Evolutionary conservation across 2,888 invertebrate species (phyloP).

Genomic region (Orthonychiurus folsomi): DNA sequence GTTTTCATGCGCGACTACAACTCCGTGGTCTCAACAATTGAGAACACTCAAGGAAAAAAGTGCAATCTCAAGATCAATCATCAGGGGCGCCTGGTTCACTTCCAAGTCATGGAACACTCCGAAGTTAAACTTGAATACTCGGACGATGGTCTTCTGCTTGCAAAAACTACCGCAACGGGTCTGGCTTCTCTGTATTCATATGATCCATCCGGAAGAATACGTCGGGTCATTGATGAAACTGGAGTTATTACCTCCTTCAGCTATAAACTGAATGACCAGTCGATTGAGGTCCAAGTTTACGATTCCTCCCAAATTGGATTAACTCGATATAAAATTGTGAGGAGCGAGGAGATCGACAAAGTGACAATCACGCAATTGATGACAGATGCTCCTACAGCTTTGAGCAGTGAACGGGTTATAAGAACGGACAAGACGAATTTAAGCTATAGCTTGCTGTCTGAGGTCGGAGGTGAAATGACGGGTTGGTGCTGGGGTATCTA

Average conservation of each 20-base stretch:
- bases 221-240: constrained; percentile 44
- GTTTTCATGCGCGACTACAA: constrained; percentile 85
- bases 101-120: constrained; percentile 74
- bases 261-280: constrained; percentile 31
- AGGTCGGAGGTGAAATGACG: constrained; percentile 31
- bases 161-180: constrained; percentile 40
- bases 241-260: constrained; percentile 38
- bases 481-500: constrained; percentile 39
- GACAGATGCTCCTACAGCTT: constrained; percentile 25
- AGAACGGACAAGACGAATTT: constrained; percentile 35
- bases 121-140: constrained; percentile 85
- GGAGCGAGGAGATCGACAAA: constrained; percentile 36
- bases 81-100: constrained; percentile 77
- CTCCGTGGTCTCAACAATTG: constrained; percentile 82
- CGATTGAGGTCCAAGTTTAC: constrained; percentile 33
- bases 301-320: constrained; percentile 34
- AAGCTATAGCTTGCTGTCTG: constrained; percentile 34
- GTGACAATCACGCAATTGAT: constrained; percentile 33
- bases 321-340: constrained; percentile 32
- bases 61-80: constrained; percentile 86
- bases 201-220: constrained; percentile 57
- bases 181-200: constrained; percentile 42
- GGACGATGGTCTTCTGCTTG: constrained; percentile 67
- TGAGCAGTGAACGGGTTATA: constrained; percentile 29
- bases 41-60: constrained; percentile 88